phyloP scores from a whole-genome alignment of 2,797 vertebrate genomes.

The Alosa sapidissima region DNA sequence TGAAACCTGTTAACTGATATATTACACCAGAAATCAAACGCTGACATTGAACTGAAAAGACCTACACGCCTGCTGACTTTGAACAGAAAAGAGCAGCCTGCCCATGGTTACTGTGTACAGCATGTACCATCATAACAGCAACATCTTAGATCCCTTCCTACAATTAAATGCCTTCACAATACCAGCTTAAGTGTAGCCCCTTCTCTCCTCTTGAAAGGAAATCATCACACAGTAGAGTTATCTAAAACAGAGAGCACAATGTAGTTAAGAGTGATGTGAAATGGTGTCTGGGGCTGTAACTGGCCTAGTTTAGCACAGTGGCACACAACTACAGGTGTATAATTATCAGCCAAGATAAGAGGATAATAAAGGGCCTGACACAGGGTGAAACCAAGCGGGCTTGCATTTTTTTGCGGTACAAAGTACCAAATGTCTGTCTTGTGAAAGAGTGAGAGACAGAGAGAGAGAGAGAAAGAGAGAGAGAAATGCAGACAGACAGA shows the following conservation, averaged over 20 bases:
- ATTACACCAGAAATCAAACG: conserved; percentile 18
- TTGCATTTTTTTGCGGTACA: neutral
- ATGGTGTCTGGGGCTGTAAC: neutral
- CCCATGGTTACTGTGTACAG: neutral
- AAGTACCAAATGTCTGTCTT: neutral
- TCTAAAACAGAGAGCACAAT: neutral
- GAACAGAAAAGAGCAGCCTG: neutral
- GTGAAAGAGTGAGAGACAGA: neutral
- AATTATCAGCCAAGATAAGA: conserved; percentile 35
- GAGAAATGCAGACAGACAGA: neutral
- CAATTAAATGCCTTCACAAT: neutral
- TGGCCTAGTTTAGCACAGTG: neutral
- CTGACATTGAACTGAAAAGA: conserved; percentile 1
- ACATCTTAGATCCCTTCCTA: neutral
- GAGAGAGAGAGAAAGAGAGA: neutral
- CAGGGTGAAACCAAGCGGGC: conserved; percentile 6
- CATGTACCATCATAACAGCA: neutral
- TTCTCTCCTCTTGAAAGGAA: neutral
- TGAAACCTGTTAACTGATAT: conserved; percentile 16
- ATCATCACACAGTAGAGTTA: neutral
- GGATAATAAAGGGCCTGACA: conserved; percentile 33
- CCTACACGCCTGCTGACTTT: conserved; percentile 6
- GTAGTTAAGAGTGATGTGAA: neutral
- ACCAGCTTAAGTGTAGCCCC: neutral
- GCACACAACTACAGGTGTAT: conserved; percentile 15